Percentiles rank a stretch among this genome's conserved stretches.
These are phyloP conservation scores for Melieria picta DNA, from an alignment of 2,888 invertebrate genomes.

Conservation along the genomic window DNA sequence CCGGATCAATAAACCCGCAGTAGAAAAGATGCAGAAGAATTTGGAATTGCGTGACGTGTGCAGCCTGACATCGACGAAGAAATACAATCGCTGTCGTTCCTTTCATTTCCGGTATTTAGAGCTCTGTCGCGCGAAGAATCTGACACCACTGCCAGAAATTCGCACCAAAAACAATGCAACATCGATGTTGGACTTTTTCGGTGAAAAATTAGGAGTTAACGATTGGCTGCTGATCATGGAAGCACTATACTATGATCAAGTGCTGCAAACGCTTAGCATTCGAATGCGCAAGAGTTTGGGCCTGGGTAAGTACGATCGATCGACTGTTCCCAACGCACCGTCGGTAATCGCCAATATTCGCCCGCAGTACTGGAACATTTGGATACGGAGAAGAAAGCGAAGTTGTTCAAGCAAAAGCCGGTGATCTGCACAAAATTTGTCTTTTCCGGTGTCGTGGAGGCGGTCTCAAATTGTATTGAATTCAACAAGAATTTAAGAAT, in stretches of 20 bases:
- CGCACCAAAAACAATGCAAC: slow-evolving; percentile 65
- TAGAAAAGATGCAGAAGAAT: slow-evolving; percentile 42
- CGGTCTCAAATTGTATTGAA: slow-evolving; percentile 72
- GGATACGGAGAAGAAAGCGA: slow-evolving; percentile 72
- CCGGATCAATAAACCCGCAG: slow-evolving; percentile 2
- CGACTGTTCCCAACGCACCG: neutral
- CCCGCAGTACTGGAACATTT: slow-evolving; percentile 60
- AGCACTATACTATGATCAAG: slow-evolving; percentile 77
- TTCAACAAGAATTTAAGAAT: slow-evolving; percentile 72
- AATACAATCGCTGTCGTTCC: slow-evolving; percentile 59
- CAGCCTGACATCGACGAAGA: slow-evolving; percentile 47
- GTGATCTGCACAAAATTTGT: slow-evolving; percentile 78
- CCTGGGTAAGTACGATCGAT: slow-evolving; percentile 49
- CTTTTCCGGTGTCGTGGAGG: slow-evolving; percentile 73
- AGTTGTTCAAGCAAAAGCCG: slow-evolving; percentile 72
- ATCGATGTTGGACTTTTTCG: slow-evolving; percentile 74
- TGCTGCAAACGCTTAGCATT: slow-evolving; percentile 75
- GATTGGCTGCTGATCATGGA: slow-evolving; percentile 82
- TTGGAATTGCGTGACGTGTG: slow-evolving; percentile 44
- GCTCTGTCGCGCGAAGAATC: slow-evolving; percentile 62
- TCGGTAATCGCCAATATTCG: slow-evolving; percentile 3
- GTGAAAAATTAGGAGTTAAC: slow-evolving; percentile 78
- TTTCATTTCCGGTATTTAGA: slow-evolving; percentile 65
- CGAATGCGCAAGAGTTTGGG: slow-evolving; percentile 69
- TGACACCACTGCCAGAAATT: slow-evolving; percentile 56